Base-by-base conservation (phyloP, 2,888 invertebrate species). In the Molorchus minor region DNA sequence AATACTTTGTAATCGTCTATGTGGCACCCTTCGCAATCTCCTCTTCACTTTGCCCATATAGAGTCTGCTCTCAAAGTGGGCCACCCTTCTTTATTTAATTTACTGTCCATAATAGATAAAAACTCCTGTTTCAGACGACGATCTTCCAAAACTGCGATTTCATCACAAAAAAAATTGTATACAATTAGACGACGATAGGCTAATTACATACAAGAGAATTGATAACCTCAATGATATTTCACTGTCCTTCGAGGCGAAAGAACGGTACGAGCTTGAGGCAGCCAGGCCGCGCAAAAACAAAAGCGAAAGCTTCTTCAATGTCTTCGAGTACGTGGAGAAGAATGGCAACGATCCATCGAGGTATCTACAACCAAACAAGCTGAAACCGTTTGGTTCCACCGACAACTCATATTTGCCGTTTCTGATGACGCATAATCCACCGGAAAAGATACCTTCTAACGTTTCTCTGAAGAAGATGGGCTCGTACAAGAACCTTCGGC, bases 211-310 rank as follows among this genome's bases (percentile, higher is more conserved):
- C 20, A 41, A 29, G 16, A 3, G 29, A 29, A 5, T 25, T n/a
- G 20, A 44, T 29, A 13, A 44, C 8, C n/a, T 8, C 2, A 2
- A 21, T n/a, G 20, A 21, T 3, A n/a, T 33, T 1, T n/a, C 10
- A 1, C 20, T 1, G 1, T 20, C 41, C 7, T 36, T 20, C 12
- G 35, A 47, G 4, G 17, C 5, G 2, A 16, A 20, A 15, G 66
- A 68, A 43, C 64, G 64, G 38, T 70, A 68, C 33, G 66, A 71
- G 40, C 56, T 70, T 3, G 70, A 71, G 43, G 65, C 66, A 1
- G 66, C 68, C 12, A 64, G 60, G 21, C 71, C 70, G 1, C 56
- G 62, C 15, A 56, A 52, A 13, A 49, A 41, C 13, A 57, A 58
- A 8, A 67, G 61, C 13, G 53, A 59, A 19, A 15, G 53, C 1